Evolutionary conservation across 1,140 invertebrate genomes (phyloP), one percentile per base, ranked within the genome.

Genomic region (Dinoponera quadriceps): DNA sequence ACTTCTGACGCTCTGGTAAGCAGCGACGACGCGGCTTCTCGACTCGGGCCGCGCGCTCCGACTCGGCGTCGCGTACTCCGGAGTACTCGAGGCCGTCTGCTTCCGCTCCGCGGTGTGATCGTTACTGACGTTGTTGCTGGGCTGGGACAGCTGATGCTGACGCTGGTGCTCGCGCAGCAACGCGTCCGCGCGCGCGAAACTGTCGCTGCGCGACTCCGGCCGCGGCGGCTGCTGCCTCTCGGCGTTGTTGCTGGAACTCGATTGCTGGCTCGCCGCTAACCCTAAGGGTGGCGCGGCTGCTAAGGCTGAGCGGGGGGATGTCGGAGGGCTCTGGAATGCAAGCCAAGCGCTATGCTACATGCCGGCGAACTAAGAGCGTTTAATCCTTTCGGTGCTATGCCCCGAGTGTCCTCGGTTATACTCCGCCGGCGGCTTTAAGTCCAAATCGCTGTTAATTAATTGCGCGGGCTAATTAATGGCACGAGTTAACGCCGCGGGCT

Each of bases 261-360:
- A 69, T 71, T 83, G 84, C 48, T 62, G 78, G 71, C 78, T 63
- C 71, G 86, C 85, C 78, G 86, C 84, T 85, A 90, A 83, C 85
- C 90, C 89, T 89, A 90, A 88, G 83, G 89, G 85, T 73, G 89
- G 87, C 63, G 89, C 86, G 86, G 88, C 88, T 83, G 75, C 84
- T 88, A 90, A 88, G 73, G 84, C 88, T 62, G 90, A 69, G 82
- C 89, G 86, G 54, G 92, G 91, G 89, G 92, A 93, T 85, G 93
- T 88, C 65, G 91, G 91, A 86, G 93, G 91, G 89, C 92, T 94
- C 94, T 94, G 93, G 73, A 92, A 92, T 80, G 89, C 89, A 92
- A 94, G 91, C 92, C 82, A 93, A 93, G 91, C 92, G 84, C 91
- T 89, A 86, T 88, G 88, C 88, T 86, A 88, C 65, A 84, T 80